Base-by-base conservation (phyloP, 2,113 vertebrate genomes). In the Labeo rohita region DNA sequence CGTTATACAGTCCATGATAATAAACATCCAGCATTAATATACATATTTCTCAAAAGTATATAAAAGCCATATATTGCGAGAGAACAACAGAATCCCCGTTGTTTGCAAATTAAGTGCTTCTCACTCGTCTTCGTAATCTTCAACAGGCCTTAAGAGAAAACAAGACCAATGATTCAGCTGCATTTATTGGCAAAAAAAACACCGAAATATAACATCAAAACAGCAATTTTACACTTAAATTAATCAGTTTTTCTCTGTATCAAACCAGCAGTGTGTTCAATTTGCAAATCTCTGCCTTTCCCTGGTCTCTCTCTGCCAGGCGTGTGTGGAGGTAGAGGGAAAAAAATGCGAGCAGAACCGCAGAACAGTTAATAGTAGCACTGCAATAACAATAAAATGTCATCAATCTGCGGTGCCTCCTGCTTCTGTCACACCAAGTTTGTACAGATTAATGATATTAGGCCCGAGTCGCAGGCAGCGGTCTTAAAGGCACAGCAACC, bases 401-500 rank as follows among this genome's bases (percentile, higher is more conserved):
- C 95, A 96, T 96, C 95, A 96, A 95, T 95, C 95, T 96, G 93
- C 92, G 90, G 92, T 92, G 94, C 94, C 95, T 95, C 94, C 94
- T 94, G 95, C 95, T 92, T 95, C 95, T 95, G 95, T 96, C 95
- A 96, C 95, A 96, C 93, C 94, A 95, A 95, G 95, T 96, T 96
- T 96, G 95, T 96, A 95, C 94, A 95, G 93, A 95, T 94, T 95
- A 95, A 96, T 95, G 95, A 95, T 94, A 96, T 96, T 96, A 96
- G 93, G 93, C 94, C 92, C 86, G 88, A 95, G 94, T 93, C 90
- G 94, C 94, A 93, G 93, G 92, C 93, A 92, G 93, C 89, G 92
- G 92, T 95, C 95, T 96, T 95, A 96, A 95, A 96, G 95, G 93
- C 93, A 91, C 95, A 90, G 92, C 82, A 61, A 80, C 90, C 87